These are phyloP conservation scores for Cecidostiba fungosa DNA, from an alignment of 2,888 invertebrate genomes.

Conservation along the genomic window DNA sequence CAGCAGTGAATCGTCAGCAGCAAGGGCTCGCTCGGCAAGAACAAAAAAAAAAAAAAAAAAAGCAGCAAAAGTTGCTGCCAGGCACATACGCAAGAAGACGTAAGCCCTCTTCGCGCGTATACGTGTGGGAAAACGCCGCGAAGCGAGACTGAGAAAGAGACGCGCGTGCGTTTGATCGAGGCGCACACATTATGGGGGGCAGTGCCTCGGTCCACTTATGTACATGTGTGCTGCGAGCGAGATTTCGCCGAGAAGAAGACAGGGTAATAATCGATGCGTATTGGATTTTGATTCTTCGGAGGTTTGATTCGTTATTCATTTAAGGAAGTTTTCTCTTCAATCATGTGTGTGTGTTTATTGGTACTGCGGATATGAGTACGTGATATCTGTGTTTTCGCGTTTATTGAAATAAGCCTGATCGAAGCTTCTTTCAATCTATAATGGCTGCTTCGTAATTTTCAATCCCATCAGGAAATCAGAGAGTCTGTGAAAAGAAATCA, in stretches of 20 bases:
- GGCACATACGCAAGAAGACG: conserved; percentile 2
- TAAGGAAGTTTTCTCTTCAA: no score
- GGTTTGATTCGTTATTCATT: no score
- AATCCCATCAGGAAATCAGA: no score
- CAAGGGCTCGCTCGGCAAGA: not conserved
- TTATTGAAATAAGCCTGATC: no score
- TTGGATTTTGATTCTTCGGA: no score
- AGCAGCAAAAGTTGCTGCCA: conserved; percentile 2
- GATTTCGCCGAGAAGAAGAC: not conserved
- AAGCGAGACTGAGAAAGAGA: conserved; percentile 77
- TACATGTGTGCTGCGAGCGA: not conserved
- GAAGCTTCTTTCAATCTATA: no score
- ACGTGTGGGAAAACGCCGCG: conserved; percentile 75
- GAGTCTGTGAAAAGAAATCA: no score
- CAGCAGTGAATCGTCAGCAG: not conserved
- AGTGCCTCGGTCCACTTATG: not conserved
- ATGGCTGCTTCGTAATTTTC: no score
- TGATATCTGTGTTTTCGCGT: no score
- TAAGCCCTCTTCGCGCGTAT: not conserved
- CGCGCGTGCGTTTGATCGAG: conserved; percentile 72
- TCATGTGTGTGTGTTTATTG: no score
- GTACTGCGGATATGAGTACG: no score
- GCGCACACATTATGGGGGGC: not conserved
- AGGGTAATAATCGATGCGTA: not conserved
- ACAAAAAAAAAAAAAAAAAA: not conserved